Evolutionary conservation across 1,140 invertebrate genomes (phyloP).

Genomic region (Eupristina koningsbergeri): DNA sequence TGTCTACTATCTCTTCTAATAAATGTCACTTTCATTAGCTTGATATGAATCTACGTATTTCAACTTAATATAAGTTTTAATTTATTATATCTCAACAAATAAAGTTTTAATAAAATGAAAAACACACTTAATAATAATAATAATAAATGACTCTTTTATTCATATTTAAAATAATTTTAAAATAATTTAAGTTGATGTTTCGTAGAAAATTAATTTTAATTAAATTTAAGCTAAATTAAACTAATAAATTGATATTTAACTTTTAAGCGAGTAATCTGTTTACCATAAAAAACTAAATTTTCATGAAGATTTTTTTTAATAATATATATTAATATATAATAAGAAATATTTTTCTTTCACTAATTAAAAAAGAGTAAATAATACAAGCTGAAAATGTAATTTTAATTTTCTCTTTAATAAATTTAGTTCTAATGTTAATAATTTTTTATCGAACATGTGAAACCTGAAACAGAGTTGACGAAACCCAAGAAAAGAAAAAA

Average conservation of each 20-base stretch:
- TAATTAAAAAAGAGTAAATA: constrained; percentile 1
- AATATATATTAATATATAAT: background rate
- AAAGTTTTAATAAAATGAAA: too few relatives aligned
- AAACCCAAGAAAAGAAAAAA: background rate
- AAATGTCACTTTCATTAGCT: background rate
- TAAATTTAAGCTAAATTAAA: background rate
- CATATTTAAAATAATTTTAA: too few relatives aligned
- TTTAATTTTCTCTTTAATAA: background rate
- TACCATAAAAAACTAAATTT: too few relatives aligned
- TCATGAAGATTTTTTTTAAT: background rate
- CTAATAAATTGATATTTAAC: background rate
- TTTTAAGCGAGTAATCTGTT: too few relatives aligned
- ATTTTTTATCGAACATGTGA: constrained; percentile 1
- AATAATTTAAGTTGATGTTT: too few relatives aligned
- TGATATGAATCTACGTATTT: background rate
- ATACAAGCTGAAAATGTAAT: background rate
- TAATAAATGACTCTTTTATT: too few relatives aligned
- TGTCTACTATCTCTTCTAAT: background rate
- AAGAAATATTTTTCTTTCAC: background rate
- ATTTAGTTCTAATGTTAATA: background rate
- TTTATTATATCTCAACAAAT: too few relatives aligned
- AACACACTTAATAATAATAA: too few relatives aligned
- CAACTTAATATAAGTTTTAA: too few relatives aligned
- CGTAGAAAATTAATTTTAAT: too few relatives aligned
- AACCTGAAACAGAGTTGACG: background rate